A percentile compares a stretch with the other conserved stretches of the same genome.
Conservation (phyloP, 2,113 vertebrate genomes). For the Eretmochelys imbricata region DNA sequence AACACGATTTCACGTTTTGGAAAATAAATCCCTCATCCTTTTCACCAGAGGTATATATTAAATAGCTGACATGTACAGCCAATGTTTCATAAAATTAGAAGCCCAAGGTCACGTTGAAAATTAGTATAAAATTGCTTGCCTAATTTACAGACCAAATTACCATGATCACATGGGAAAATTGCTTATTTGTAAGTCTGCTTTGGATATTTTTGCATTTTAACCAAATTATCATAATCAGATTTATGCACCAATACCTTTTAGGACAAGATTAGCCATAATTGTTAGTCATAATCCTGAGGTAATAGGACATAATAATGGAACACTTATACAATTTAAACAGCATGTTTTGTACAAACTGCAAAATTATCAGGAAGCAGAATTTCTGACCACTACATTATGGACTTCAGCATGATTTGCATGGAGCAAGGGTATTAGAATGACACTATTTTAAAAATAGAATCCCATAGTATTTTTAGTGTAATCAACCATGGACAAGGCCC, state of each 20-base stretch:
- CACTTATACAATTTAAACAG: not conserved
- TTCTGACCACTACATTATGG: not conserved
- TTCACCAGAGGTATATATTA: conserved; percentile 39
- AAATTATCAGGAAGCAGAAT: conserved; percentile 19
- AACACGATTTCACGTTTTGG: conserved; percentile 22
- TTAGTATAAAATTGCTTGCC: not conserved
- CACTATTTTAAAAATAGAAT: conserved; percentile 71
- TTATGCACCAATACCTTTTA: not conserved
- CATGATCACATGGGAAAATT: not conserved
- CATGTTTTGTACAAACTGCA: not conserved
- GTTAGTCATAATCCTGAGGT: conserved; percentile 13
- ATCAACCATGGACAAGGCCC: conserved; percentile 55
- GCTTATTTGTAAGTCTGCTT: not conserved
- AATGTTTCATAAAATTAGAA: conserved; percentile 40
- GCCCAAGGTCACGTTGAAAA: not conserved
- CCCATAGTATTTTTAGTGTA: conserved; percentile 48
- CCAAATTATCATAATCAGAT: not conserved
- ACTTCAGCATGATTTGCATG: conserved; percentile 42
- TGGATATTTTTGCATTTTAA: conserved; percentile 10
- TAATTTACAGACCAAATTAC: not conserved
- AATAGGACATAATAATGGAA: conserved; percentile 35
- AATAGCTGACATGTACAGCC: not conserved
- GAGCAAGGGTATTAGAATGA: conserved; percentile 30
- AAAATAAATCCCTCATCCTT: not conserved
- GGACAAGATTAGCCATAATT: not conserved